These are phyloP conservation scores for Saxicola maurus DNA, from an alignment of 2,797 vertebrate genomes.

Conservation along the genomic window DNA sequence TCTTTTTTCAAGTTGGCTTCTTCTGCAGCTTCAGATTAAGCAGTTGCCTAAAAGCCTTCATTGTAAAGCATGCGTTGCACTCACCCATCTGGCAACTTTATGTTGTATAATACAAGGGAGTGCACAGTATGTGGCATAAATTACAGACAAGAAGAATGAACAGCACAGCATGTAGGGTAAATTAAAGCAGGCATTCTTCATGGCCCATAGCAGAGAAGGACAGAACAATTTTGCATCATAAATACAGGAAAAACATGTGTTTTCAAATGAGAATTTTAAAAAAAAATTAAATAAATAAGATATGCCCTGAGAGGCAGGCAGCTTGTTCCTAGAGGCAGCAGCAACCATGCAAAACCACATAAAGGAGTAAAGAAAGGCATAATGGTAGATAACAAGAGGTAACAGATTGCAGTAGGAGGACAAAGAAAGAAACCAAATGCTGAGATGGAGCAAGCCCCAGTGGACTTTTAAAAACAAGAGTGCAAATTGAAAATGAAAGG, in stretches of 20 bases:
- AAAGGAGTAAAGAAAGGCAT: conserved; percentile 13
- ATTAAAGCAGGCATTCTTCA: conserved; percentile 51
- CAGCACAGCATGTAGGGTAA: conserved; percentile 52
- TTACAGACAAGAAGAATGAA: conserved; percentile 61
- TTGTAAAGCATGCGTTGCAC: conserved; percentile 30
- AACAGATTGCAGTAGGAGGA: conserved; percentile 45
- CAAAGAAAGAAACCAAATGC: conserved; percentile 44
- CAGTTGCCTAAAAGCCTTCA: conserved; percentile 44
- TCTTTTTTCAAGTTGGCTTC: conserved; percentile 24
- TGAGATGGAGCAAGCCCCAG: conserved; percentile 26
- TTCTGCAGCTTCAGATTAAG: conserved; percentile 18
- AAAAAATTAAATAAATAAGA: background rate
- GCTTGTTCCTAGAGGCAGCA: conserved; percentile 11
- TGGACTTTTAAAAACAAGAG: conserved; percentile 39
- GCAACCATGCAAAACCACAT: background rate
- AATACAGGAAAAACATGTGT: conserved; percentile 32
- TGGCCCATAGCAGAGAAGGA: conserved; percentile 40
- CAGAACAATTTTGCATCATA: conserved; percentile 47
- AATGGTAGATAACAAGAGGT: conserved; percentile 39
- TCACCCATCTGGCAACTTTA: conserved; percentile 62
- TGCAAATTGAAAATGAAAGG: conserved; percentile 32
- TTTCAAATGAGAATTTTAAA: background rate
- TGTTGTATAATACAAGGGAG: conserved; percentile 57
- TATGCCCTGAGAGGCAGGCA: background rate
- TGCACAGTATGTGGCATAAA: conserved; percentile 59